Evolutionary conservation across 2,888 invertebrate species (phyloP), one percentile per base, ranked within the genome.

Genomic region (Ecliptopera silaceata): DNA sequence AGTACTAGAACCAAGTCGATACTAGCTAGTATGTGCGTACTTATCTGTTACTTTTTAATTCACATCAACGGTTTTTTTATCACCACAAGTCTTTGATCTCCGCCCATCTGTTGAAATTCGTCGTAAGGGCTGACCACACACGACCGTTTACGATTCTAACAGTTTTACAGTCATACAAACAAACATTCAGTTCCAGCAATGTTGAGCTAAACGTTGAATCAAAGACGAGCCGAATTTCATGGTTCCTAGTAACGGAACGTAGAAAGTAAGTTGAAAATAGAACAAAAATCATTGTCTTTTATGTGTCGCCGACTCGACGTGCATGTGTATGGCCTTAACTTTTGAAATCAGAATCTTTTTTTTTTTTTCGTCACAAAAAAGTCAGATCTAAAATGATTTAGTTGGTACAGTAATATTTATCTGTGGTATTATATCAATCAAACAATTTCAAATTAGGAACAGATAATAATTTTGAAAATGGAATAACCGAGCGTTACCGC

Each of bases 81-180:
- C 84, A 79, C 82, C 78, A 68, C 72, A 69, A 57, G 70, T 77
- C 84, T 90, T 91, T 91, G 91, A 91, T 90, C 82, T 89, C 82
- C 61, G 74, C 75, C 84, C 91, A 90, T 90, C 91, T 90, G 91
- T 83, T 82, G 81, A 75, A 81, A 85, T 82, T 91, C 91, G 89
- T 84, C 86, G 90, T 91, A 91, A 91, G 90, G 87, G 86, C 86
- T 85, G 90, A 82, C 91, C 90, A 91, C 91, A 90, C 91, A 88
- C 90, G 88, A 83, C 64, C 82, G 86, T 90, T 89, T 91, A 90
- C 89, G 84, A 81, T 82, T 82, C 84, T 83, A 84, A 84, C 88
- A 81, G 86, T 88, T 90, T 89, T 86, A 90, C 87, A 83, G 76
- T 58, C 79, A 70, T 79, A 85, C 88, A 91, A 91, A 90, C 89